Evolutionary conservation across 30 jellyfish, hydroid and myxozoan genomes (phyloP), one percentile per base, ranked within the genome.

Genomic region (Pseudorhiza aurosa): DNA sequence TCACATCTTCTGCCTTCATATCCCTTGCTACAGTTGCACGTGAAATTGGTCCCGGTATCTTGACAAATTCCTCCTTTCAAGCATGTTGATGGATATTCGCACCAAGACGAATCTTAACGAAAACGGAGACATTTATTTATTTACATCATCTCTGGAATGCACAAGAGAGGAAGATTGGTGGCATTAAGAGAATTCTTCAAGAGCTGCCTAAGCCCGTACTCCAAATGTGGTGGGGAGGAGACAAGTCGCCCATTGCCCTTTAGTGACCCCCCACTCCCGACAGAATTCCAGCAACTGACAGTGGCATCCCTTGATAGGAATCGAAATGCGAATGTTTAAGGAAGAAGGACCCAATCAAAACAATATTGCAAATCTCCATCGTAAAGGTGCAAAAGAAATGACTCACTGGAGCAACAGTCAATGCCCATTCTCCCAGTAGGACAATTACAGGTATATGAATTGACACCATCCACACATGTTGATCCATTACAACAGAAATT

Each of bases 401-500:
- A 62, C 89, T 7, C 39, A 82, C 94, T 58, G 3, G 94, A 82
- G 81, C 94, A 82, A 50, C 94, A 82, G 44, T 84, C 63, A 5
- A 71, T 57, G 25, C 95, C 95, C 47, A 71, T 84, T 59, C 10
- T 44, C 22, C 89, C 95, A 19, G 36, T n/a, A 21, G 89, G 60
- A 46, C 95, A 84, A 7, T 11, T 28, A 46, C 95, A 84, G 0
- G 55, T 42, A 50, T 71, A 84, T 2, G 69, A 36, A 55, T 60
- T 58, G 11, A 71, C 51, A 42, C 80, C 84, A 72, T 84, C 97
- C 8, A 35, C 15, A 49, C 98, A 90, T 10, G 95, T 83, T 1
- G 95, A 91, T 39, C 98, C 96, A 83, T 83, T 70, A 55, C 81
- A 65, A 35, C 98, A 90, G 17, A 27, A 33, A 68, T 77, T 90